Evolutionary conservation across 2,113 vertebrate genomes (phyloP).

Genomic region (Coptodon rendalli): DNA sequence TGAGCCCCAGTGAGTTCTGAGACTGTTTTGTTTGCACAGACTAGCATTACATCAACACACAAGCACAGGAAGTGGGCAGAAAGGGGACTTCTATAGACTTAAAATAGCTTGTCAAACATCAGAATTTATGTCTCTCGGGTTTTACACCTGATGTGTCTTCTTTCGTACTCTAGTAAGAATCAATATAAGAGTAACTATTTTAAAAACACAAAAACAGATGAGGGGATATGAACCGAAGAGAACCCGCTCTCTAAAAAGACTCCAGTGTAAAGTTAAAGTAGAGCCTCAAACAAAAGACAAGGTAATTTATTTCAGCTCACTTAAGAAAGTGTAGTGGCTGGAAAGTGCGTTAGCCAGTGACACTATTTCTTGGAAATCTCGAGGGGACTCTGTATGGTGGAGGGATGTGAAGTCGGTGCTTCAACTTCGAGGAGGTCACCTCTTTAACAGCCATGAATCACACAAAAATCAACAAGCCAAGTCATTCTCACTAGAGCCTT

Average conservation of each 20-base stretch:
- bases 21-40: background rate
- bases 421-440: conserved; percentile 28
- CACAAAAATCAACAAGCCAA: conserved; percentile 32
- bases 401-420: background rate
- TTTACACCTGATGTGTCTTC: background rate
- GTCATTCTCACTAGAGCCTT: conserved; percentile 11
- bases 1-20: background rate
- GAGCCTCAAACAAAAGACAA: background rate
- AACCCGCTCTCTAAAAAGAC: background rate
- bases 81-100: conserved; percentile 46
- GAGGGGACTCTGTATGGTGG: background rate
- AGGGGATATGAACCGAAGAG: background rate
- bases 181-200: background rate
- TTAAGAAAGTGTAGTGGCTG: conserved; percentile 42
- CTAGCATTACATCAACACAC: background rate
- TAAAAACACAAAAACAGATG: conserved; percentile 11
- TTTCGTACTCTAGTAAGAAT: background rate
- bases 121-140: background rate
- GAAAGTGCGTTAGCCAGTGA: conserved; percentile 49
- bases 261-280: background rate
- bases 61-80: conserved; percentile 51
- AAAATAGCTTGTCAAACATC: conserved; percentile 27
- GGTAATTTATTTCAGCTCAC: conserved; percentile 37
- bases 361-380: conserved; percentile 35
- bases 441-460: conserved; percentile 46